These are phyloP conservation scores for Cyclophora punctaria DNA, from an alignment of 2,888 invertebrate species.

Conservation along the genomic window DNA sequence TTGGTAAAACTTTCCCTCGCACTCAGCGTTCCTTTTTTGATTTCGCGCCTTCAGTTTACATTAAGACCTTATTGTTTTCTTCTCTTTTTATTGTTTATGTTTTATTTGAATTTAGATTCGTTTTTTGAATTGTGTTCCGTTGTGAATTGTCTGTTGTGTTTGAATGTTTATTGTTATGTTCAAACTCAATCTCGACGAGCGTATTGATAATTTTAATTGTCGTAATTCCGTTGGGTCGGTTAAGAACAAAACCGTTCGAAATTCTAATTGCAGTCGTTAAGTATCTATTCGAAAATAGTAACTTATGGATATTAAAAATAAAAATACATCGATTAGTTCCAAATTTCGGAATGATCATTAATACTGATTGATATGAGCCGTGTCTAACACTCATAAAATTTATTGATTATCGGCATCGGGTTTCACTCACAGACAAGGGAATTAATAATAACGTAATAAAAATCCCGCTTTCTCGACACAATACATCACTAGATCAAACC, in stretches of 20 bases:
- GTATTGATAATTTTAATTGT: constrained; percentile 24
- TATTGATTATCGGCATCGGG: constrained; percentile 50
- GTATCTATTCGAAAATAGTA: constrained; percentile 39
- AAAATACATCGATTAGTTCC: constrained; percentile 65
- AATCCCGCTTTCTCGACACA: constrained; percentile 55
- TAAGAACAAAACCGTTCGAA: constrained; percentile 27
- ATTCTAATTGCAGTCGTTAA: constrained; percentile 37
- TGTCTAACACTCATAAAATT: constrained; percentile 64
- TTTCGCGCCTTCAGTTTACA: too few relatives aligned
- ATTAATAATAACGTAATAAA: constrained; percentile 51
- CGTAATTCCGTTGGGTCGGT: constrained; percentile 32
- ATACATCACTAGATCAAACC: constrained; percentile 45
- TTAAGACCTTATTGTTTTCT: too few relatives aligned
- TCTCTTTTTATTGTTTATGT: too few relatives aligned
- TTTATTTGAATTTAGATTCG: too few relatives aligned
- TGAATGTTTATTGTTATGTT: too few relatives aligned
- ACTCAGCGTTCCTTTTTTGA: constrained; percentile 20
- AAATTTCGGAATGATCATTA: constrained; percentile 64
- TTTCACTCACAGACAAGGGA: constrained; percentile 54
- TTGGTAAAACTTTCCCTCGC: constrained; percentile 45
- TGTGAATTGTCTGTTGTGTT: too few relatives aligned
- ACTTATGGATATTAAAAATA: constrained; percentile 61
- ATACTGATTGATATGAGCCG: constrained; percentile 66
- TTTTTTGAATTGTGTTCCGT: too few relatives aligned
- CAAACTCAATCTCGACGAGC: too few relatives aligned